Percentiles rank a stretch among this genome's conserved stretches.
phyloP scores from a whole-genome alignment of 2,113 vertebrate species.

The Lepus americanus region DNA sequence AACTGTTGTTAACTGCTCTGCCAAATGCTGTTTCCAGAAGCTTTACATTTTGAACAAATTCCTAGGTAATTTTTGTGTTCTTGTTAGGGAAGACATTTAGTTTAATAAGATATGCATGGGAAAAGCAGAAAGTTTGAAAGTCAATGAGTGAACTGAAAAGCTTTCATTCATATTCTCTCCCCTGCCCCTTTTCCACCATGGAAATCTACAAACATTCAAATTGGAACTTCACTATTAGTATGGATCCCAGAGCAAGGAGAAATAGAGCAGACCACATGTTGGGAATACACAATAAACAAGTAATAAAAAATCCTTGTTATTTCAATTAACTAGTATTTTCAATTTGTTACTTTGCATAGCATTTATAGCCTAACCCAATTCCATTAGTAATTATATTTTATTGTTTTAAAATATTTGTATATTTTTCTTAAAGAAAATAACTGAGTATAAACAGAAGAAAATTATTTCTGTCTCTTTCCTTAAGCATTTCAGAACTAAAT shows the following conservation, averaged over 20 bases:
- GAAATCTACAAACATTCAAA: background rate
- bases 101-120: background rate
- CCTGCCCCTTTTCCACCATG: background rate
- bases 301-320: background rate
- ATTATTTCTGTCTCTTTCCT: background rate
- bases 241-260: background rate
- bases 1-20: too few species aligned
- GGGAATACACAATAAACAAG: background rate
- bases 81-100: background rate
- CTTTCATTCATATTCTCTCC: fast-evolving
- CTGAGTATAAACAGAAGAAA: background rate
- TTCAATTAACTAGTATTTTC: background rate
- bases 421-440: background rate
- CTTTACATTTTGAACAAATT: background rate
- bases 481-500: background rate
- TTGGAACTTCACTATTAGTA: background rate
- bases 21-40: too few species aligned
- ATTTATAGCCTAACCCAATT: background rate
- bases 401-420: background rate
- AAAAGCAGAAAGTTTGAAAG: background rate
- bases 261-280: background rate
- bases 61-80: background rate
- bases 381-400: background rate
- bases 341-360: background rate
- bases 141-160: background rate